These are phyloP conservation scores for Xestoiulus laeticollis DNA, from an alignment of 2,888 invertebrate genomes.

Conservation along the genomic window DNA sequence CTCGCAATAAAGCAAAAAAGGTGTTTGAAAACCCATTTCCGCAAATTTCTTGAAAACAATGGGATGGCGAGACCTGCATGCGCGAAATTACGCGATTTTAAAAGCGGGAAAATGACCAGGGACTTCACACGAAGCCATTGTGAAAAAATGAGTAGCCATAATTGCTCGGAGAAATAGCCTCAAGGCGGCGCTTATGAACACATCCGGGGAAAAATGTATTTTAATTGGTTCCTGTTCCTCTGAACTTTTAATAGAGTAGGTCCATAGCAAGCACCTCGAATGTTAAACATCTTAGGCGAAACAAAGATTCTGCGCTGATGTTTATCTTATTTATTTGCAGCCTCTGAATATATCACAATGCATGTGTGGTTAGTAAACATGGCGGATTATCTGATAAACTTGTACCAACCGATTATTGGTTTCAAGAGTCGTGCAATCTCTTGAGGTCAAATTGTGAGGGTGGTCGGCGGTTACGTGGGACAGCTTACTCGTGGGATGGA, in stretches of 20 bases:
- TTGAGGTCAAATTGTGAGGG: neutral
- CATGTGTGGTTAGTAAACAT: no score
- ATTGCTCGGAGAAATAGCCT: neutral
- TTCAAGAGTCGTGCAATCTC: neutral
- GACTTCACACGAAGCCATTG: conserved; percentile 26
- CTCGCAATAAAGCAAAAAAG: neutral
- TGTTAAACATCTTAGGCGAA: no score
- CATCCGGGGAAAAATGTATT: neutral
- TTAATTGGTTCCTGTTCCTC: neutral
- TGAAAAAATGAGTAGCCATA: neutral
- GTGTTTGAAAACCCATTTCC: neutral
- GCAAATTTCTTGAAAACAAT: conserved; percentile 1
- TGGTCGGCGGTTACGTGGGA: neutral
- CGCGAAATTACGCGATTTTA: neutral
- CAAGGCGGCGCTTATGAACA: neutral
- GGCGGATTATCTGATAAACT: no score
- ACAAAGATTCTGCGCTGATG: no score
- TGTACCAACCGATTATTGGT: no score
- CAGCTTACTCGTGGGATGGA: neutral
- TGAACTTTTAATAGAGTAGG: neutral
- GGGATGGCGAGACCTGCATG: neutral
- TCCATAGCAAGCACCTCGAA: neutral
- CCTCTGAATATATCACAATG: no score
- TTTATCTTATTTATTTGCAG: no score
- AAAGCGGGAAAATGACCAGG: conserved; percentile 15